phyloP scores from a whole-genome alignment of 2,888 invertebrate species.

The Desoria tigrina region DNA sequence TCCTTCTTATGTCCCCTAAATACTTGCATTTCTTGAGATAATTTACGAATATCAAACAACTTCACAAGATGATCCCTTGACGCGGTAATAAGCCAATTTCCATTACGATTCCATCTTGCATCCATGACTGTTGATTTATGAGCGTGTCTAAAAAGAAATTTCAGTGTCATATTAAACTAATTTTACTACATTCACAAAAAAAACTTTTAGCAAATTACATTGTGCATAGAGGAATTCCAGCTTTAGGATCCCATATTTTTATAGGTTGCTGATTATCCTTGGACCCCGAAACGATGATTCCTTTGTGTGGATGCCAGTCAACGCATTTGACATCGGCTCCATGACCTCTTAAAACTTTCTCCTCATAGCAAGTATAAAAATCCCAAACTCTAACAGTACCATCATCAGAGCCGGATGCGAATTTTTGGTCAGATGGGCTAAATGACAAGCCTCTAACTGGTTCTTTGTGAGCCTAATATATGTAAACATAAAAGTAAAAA shows the following conservation, averaged over 20 bases:
- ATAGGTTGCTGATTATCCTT: slow-evolving; percentile 99
- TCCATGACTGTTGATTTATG: slow-evolving; percentile 99
- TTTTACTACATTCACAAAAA: too few species aligned
- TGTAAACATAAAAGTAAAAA: background rate
- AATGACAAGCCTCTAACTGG: slow-evolving; percentile 99
- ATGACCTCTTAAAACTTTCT: slow-evolving; percentile 89
- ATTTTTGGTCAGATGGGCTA: slow-evolving; percentile 97
- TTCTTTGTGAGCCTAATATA: slow-evolving; percentile 85
- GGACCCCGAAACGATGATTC: slow-evolving; percentile 94
- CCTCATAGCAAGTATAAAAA: slow-evolving; percentile 94
- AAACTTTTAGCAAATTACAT: slow-evolving; percentile 65
- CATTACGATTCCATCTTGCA: slow-evolving; percentile 98
- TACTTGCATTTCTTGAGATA: slow-evolving; percentile 92
- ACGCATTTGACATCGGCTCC: slow-evolving; percentile 99
- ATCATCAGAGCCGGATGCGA: slow-evolving; percentile 99
- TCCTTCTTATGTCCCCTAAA: slow-evolving; percentile 99
- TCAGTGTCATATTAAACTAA: too few species aligned
- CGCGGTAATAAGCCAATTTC: slow-evolving; percentile 98
- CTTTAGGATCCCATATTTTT: slow-evolving; percentile 98
- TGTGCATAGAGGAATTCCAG: slow-evolving; percentile 90
- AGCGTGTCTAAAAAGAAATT: slow-evolving; percentile 72
- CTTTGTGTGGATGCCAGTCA: slow-evolving; percentile 99
- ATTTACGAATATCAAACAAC: slow-evolving; percentile 93
- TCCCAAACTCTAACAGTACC: slow-evolving; percentile 99
- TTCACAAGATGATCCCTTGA: slow-evolving; percentile 96